Base-by-base conservation (phyloP, 1,140 invertebrate species). In the Propsilocerus akamusi region DNA sequence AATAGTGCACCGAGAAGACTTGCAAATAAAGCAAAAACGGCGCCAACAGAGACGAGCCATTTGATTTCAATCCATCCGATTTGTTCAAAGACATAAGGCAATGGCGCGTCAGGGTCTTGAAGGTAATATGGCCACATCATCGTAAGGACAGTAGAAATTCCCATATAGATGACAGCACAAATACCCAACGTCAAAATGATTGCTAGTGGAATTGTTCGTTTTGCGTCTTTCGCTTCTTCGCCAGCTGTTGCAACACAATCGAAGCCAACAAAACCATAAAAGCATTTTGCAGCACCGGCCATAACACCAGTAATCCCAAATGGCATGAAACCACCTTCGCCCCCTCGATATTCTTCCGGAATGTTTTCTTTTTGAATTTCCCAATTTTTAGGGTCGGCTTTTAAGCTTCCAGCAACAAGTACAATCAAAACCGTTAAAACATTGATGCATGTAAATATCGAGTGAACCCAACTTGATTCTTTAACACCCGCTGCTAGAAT, bases 221-320 rank as follows among this genome's bases (percentile, higher is more conserved):
- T 81, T 0, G 90, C 90, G 67, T 91, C 91, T 58, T 85, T 86
- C 0, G 87, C 89, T 68, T 86, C 80, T 57, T 83, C 79, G 3
- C 81, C 81, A 1, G 86, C 88, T 5, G 87, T 89, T 11, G 89
- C 88, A 46, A 93, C 80, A 47, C 80, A 78, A 68, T 93, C 90
- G 58, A 93, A 93, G 41, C 88, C 88, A 7, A 92, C 86, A 60
- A 91, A 92, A 26, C 87, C 88, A 61, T 81, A 94, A 66, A 94
- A 94, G 64, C 88, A 93, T 48, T 85, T 89, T 0, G 88, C 88
- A 0, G 89, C 89, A 0, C 88, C 89, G 0, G 75, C 70, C 76
- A 88, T 80, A 5, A 86, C 72, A 6, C 88, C 88, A 3, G 72
- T 70, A 5, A 89, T 58, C 0, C 88, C 88, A 62, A 77, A 91